Conservation (phyloP, 1,140 invertebrate species). For the Phocides pigmalion region DNA sequence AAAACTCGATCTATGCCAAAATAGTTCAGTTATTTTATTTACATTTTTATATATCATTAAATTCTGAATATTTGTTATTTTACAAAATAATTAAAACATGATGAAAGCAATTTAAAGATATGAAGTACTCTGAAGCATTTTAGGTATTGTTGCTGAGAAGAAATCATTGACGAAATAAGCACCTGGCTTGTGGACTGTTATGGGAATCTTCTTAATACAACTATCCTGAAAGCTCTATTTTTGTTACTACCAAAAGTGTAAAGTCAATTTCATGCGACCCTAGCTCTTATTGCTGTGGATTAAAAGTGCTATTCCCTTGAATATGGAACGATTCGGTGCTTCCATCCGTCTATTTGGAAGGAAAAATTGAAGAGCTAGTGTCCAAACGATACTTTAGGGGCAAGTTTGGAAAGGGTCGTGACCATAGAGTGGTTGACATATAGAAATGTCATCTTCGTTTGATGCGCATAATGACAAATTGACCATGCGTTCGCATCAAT, state of each 20-base stretch:
- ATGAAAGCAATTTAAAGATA: too few relatives aligned
- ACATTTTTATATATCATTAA: too few relatives aligned
- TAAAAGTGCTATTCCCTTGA: conserved; percentile 17
- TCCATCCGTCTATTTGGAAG: conserved; percentile 42
- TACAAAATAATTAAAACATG: too few relatives aligned
- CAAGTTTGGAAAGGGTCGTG: conserved; percentile 32
- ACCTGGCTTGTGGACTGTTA: too few relatives aligned
- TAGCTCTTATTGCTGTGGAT: neutral
- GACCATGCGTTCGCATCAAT: too few relatives aligned
- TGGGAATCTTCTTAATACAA: neutral
- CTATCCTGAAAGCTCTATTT: neutral
- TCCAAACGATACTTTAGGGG: conserved; percentile 41
- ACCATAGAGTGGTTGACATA: neutral
- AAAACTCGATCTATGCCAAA: too few relatives aligned
- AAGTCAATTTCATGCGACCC: neutral
- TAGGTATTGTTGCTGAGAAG: too few relatives aligned
- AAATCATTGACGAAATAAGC: too few relatives aligned
- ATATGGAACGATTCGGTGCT: neutral
- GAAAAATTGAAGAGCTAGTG: conserved; percentile 46
- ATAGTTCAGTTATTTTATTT: too few relatives aligned
- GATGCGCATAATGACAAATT: too few relatives aligned
- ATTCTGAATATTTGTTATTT: too few relatives aligned
- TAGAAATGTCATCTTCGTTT: neutral
- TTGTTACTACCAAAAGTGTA: neutral
- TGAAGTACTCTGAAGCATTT: too few relatives aligned